Base-by-base conservation (phyloP, 1,140 invertebrate genomes). In the Halyomorpha halys region DNA sequence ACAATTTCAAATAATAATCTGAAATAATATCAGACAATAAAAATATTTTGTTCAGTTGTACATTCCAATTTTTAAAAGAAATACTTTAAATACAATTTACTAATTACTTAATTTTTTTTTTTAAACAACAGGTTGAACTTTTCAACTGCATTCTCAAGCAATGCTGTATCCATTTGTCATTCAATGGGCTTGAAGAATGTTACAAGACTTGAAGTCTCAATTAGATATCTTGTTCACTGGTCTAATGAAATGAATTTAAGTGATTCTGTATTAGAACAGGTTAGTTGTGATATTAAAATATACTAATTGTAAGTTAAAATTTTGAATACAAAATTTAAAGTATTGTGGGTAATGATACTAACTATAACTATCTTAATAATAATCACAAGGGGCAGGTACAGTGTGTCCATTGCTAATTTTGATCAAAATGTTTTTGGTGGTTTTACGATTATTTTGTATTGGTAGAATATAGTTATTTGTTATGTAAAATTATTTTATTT, bases 61-160 rank as follows among this genome's bases (percentile, higher is more conserved):
- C 27, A 30, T 30, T 30, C 8, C 27, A 30, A 14, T 68, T n/a
- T 18, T 61, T 2, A 44, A 25, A n/a, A 47, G 27, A 56, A n/a
- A 30, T 53, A 16, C 15, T 44, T 16, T 3, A 9, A 1, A 44
- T 53, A 15, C 23, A 25, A 25, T 64, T 45, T 16, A n/a, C 19
- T 13, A 30, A 63, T 53, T 61, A 30, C 15, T 64, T 67, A 62
- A 56, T 62, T 45, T 51, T 25, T 61, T 70, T 65, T 69, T 70
- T 64, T 68, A 67, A 63, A 64, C 74, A 78, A 75, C 73, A 90
- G 91, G 72, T 82, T 94, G 65, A 96, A 94, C 76, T 96, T 96
- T 74, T 94, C 90, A 13, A 96, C 94, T 45, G 84, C 94, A 0
- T 92, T 92, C 72, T 97, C 92, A 1, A 95, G 90, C 66, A 97